Evolutionary conservation across 2,797 vertebrate species (phyloP).

Genomic region (Pitangus sulphuratus): DNA sequence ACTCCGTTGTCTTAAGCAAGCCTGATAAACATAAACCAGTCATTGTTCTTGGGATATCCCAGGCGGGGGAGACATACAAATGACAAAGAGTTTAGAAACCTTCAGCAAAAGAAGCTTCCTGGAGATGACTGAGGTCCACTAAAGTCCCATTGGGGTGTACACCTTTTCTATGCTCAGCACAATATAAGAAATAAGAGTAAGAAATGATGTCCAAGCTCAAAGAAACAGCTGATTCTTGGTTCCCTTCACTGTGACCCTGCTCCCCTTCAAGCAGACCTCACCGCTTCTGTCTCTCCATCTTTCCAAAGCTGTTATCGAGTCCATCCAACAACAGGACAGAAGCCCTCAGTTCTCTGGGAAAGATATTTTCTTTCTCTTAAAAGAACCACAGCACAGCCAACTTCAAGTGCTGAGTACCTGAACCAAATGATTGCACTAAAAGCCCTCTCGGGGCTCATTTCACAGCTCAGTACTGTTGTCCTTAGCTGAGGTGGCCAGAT

Average conservation of each 20-base stretch:
- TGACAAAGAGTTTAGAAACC: background rate
- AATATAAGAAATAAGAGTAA: background rate
- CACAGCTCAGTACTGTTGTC: background rate
- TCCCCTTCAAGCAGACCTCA: background rate
- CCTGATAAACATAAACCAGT: background rate
- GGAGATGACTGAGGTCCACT: background rate
- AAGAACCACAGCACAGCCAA: background rate
- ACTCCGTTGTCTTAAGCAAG: background rate
- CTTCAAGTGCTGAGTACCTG: background rate
- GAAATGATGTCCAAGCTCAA: background rate
- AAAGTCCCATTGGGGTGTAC: background rate
- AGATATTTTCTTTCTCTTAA: background rate
- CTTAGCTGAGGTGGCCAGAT: background rate
- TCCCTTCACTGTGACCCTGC: background rate
- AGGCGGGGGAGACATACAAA: background rate
- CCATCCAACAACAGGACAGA: background rate
- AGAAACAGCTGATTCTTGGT: background rate
- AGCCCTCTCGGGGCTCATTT: background rate
- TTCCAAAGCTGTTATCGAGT: background rate
- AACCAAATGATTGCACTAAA: background rate
- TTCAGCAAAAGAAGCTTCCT: background rate
- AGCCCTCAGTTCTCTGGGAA: background rate
- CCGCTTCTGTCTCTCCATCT: background rate
- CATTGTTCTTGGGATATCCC: background rate
- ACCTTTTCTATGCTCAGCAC: fast-evolving